Evolutionary conservation across 2,113 vertebrate genomes (phyloP), one percentile per base, ranked within the genome.

Genomic region (Daphoenositta chrysoptera): DNA sequence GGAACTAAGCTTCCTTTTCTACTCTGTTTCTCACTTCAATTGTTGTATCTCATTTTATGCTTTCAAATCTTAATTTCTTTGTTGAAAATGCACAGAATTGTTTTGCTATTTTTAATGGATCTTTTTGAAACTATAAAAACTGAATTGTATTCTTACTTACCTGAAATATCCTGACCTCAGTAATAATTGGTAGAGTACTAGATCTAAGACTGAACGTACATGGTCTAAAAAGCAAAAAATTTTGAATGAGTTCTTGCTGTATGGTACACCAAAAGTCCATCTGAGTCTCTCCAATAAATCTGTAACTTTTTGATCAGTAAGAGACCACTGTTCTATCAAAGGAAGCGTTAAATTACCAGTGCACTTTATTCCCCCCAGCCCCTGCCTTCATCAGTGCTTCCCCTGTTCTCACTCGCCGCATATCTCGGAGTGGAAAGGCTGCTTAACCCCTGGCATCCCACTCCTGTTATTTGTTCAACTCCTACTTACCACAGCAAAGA

Each of bases 1-100:
- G 60, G 73, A 87, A 63, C 50, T 83, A 95, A 90, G 88, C 73
- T 94, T 93, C 33, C 65, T 87, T 97, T 97, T 96, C 88, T 93
- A 93, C 87, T 75, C 78, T 73, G 87, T 92, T 96, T 96, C 71
- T 69, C 84, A 69, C 39, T 95, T 51, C 60, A 81, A 33, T 83
- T 89, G 61, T 61, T 90, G 24, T 68, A 61, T 70, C 56, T 91
- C 56, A 61, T 57, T 96, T 94, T 92, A 86, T 90, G 86, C 39
- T 89, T 85, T 88, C 81, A 79, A 51, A 94, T 71, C 81, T 82
- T 89, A 47, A 53, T 75, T 90, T 86, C 35, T 88, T 44, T 88
- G 68, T 56, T 87, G 65, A 92, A 85, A 95, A 92, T 51, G 13
- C 14, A 5, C 17, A 76, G 42, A 72, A 66, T 31, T 33, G 10